phyloP scores from a whole-genome alignment of 2,888 invertebrate genomes.

The Drosophila phalerata region DNA sequence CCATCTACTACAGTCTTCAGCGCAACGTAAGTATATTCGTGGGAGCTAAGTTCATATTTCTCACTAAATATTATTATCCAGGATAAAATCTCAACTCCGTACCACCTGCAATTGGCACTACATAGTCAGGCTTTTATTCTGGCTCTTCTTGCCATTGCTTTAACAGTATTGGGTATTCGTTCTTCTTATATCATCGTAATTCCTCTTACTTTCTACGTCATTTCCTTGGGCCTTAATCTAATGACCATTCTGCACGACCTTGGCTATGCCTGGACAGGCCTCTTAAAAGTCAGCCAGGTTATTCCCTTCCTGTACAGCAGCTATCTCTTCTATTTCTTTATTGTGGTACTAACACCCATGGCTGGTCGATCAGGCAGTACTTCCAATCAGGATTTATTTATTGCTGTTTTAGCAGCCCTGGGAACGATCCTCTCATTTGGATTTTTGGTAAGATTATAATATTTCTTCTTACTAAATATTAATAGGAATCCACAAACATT shows the following conservation, averaged over 20 bases:
- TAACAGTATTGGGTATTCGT: conserved; percentile 70
- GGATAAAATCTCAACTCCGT: no score
- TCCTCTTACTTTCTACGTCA: conserved; percentile 77
- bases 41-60: no score
- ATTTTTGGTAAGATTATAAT: conserved; percentile 75
- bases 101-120: no score
- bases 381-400: conserved; percentile 87
- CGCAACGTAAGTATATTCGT: no score
- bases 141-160: conserved; percentile 14
- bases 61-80: no score
- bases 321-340: conserved; percentile 86
- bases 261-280: conserved; percentile 66
- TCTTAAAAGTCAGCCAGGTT: conserved; percentile 83
- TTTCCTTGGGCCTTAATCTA: conserved; percentile 75
- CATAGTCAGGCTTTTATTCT: no score
- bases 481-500: no score
- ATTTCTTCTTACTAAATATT: no score
- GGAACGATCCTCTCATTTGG: conserved; percentile 81
- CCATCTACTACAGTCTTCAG: no score
- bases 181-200: conserved; percentile 77
- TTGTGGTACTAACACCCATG: conserved; percentile 87
- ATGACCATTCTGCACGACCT: conserved; percentile 73
- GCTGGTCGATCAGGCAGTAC: conserved; percentile 86
- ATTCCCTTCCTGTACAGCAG: conserved; percentile 85
- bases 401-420: conserved; percentile 84